Conservation (phyloP, 1,140 invertebrate genomes). For the Plectrocnemia conspersa region DNA sequence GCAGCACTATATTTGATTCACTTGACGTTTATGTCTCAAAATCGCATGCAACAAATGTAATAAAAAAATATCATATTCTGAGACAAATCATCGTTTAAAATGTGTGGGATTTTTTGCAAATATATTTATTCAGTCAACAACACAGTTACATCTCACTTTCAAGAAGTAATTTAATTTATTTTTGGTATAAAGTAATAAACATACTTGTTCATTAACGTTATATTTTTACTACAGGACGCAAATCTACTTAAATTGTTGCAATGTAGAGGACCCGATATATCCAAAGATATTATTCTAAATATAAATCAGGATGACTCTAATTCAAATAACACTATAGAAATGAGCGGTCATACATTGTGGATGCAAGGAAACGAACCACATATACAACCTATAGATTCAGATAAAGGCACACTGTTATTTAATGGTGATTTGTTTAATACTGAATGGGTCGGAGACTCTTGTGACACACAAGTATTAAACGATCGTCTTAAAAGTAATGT, state of each 20-base stretch:
- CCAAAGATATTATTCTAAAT: conserved; percentile 20
- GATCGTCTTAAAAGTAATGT: neutral
- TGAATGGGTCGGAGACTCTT: conserved; percentile 19
- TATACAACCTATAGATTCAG: conserved; percentile 42
- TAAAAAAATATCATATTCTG: too few relatives aligned
- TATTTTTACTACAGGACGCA: too few relatives aligned
- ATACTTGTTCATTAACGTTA: too few relatives aligned
- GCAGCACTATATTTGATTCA: too few relatives aligned
- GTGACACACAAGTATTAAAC: conserved; percentile 27
- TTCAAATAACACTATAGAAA: conserved; percentile 5
- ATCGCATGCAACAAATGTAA: too few relatives aligned
- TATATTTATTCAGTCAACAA: conserved; percentile 28
- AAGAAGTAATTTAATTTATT: neutral
- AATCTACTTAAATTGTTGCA: conserved; percentile 39
- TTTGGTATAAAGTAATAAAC: too few relatives aligned
- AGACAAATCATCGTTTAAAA: too few relatives aligned
- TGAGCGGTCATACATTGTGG: conserved; percentile 44
- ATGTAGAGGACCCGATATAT: conserved; percentile 44
- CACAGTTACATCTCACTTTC: neutral
- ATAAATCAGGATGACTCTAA: neutral
- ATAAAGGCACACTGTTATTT: conserved; percentile 43
- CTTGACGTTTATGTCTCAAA: too few relatives aligned
- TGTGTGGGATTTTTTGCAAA: conserved; percentile 46
- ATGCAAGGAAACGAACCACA: conserved; percentile 43
- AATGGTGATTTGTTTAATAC: conserved; percentile 50